Evolutionary conservation across 2,797 vertebrate species (phyloP).

Genomic region (Pitangus sulphuratus): DNA sequence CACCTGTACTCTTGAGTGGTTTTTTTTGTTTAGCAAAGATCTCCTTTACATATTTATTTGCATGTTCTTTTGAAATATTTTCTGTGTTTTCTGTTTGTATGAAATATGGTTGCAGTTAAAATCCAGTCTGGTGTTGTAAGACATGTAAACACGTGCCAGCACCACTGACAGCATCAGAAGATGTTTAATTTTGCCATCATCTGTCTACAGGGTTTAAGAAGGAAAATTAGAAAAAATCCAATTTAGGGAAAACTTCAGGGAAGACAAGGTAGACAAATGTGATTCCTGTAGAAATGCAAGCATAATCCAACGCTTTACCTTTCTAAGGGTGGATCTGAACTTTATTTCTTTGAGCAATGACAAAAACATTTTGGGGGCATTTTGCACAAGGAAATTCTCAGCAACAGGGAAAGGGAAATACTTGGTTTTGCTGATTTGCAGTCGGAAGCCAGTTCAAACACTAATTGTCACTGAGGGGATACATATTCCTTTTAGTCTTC

Average conservation of each 20-base stretch:
- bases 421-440: background rate
- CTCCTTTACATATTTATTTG: background rate
- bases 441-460: background rate
- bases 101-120: background rate
- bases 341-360: background rate
- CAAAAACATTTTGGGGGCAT: background rate
- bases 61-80: background rate
- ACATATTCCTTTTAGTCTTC: background rate
- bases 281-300: background rate
- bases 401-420: background rate
- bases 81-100: background rate
- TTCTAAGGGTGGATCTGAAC: background rate
- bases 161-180: background rate
- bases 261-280: background rate
- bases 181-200: background rate
- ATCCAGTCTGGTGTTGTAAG: background rate
- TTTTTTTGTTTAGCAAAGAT: background rate
- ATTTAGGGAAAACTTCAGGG: background rate
- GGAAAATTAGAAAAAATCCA: background rate
- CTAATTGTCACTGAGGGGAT: background rate
- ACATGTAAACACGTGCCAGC: background rate
- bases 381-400: background rate
- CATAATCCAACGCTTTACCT: background rate
- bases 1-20: background rate
- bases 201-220: background rate